Conservation (phyloP, 2,113 vertebrate species). For the Mionectes macconnelli region DNA sequence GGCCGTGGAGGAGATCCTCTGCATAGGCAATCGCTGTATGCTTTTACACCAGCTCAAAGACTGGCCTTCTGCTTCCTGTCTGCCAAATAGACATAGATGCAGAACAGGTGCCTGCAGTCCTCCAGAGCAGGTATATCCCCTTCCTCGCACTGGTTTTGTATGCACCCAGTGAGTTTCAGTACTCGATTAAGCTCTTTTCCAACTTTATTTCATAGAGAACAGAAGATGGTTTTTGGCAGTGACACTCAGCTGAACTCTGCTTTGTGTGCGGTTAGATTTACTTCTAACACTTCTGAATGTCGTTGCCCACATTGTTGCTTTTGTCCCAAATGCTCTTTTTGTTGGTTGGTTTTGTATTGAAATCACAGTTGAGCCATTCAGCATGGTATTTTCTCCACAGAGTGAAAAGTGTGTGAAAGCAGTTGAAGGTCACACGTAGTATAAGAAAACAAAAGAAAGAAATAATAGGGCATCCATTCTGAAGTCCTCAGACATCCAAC, state of each 20-base stretch:
- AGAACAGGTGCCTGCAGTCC: neutral
- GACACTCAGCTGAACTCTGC: conserved; percentile 56
- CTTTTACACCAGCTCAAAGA: neutral
- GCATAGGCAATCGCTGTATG: neutral
- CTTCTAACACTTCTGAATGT: conserved; percentile 51
- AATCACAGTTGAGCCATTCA: conserved; percentile 56
- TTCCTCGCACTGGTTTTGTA: neutral
- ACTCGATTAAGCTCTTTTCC: conserved; percentile 24
- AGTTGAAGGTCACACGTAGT: conserved; percentile 64
- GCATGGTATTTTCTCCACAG: conserved; percentile 50
- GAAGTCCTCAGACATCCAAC: conserved; percentile 42
- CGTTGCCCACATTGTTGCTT: conserved; percentile 18
- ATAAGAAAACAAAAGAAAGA: conserved; percentile 62
- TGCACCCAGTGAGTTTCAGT: neutral
- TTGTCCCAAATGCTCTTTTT: conserved; percentile 55
- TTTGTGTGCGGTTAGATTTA: conserved; percentile 63
- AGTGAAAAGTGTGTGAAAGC: conserved; percentile 51
- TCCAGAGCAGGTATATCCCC: neutral
- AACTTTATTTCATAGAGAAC: conserved; percentile 23
- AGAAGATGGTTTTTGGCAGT: neutral
- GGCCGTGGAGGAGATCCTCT: neutral
- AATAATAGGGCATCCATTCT: conserved; percentile 58
- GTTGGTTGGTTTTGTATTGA: conserved; percentile 43
- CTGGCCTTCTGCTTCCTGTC: neutral
- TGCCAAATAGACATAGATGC: neutral